Percentiles rank a stretch among this genome's conserved stretches.
These are phyloP conservation scores for Phrynocephalus vlangalii DNA, from an alignment of 2,797 vertebrate genomes.

Conservation along the genomic window DNA sequence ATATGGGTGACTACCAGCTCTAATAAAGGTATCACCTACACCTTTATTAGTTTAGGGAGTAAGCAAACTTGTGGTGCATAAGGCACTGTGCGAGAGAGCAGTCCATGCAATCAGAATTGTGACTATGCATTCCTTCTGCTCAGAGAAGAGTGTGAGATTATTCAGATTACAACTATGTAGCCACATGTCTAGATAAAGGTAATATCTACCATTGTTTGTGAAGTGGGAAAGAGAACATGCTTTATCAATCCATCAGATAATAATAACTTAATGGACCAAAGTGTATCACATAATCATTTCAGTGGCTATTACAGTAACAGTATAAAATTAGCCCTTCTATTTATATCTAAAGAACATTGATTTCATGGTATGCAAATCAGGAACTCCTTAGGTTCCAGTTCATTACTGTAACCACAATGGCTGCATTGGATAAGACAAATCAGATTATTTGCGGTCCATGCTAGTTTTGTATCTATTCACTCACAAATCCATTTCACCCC, in stretches of 20 bases:
- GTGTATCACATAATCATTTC: background rate
- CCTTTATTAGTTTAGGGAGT: background rate
- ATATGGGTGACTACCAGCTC: no score
- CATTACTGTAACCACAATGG: background rate
- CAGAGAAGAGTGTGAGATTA: background rate
- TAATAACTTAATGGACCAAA: background rate
- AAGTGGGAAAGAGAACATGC: background rate
- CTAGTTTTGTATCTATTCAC: background rate
- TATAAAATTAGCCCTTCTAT: background rate
- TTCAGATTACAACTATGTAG: background rate
- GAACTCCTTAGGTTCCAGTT: background rate
- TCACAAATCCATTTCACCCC: background rate
- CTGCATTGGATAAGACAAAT: background rate
- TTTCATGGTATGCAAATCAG: background rate
- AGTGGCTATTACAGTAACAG: background rate
- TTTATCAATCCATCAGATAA: background rate
- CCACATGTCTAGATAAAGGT: background rate
- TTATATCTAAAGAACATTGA: background rate
- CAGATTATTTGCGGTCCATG: background rate
- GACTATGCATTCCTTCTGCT: background rate
- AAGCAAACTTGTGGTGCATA: background rate
- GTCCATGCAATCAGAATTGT: background rate
- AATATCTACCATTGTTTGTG: background rate
- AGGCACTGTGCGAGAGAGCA: no score
- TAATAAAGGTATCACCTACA: no score